phyloP scores from a whole-genome alignment of 2,888 invertebrate species.

The Drosophila melanosoma region DNA sequence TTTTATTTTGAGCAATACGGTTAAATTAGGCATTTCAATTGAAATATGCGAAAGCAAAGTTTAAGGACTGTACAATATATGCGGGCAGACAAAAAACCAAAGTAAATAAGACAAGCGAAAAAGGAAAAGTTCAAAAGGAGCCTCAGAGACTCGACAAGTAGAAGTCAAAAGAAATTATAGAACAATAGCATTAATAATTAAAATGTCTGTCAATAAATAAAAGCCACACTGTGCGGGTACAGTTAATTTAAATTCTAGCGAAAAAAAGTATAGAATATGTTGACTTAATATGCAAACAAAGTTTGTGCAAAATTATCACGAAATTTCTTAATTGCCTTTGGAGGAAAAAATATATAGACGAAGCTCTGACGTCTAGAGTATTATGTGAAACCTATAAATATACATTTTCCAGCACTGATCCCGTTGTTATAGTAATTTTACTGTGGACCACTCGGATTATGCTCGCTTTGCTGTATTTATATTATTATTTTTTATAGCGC shows the following conservation, averaged over 20 bases:
- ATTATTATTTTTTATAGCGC: conserved; percentile 63
- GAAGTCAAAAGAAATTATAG: not conserved
- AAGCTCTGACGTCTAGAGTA: conserved; percentile 20
- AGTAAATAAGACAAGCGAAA: conserved; percentile 37
- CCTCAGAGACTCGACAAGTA: not conserved
- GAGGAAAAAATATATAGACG: not conserved
- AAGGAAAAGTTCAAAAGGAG: conserved; percentile 49
- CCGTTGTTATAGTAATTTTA: conserved; percentile 16
- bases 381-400: conserved; percentile 41
- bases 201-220: conserved; percentile 45
- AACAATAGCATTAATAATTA: conserved; percentile 33
- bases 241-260: not conserved
- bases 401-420: conserved; percentile 14
- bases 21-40: conserved; percentile 2
- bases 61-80: conserved; percentile 16
- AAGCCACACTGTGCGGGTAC: conserved; percentile 11
- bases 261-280: conserved; percentile 10
- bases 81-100: conserved; percentile 42
- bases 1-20: not conserved
- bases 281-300: conserved; percentile 5
- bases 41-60: not conserved
- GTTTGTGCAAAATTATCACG: conserved; percentile 10
- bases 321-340: conserved; percentile 32
- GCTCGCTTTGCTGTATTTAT: conserved; percentile 40
- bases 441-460: conserved; percentile 43